phyloP scores from a whole-genome alignment of 2,888 invertebrate genomes.

The Cactoblastis cactorum region DNA sequence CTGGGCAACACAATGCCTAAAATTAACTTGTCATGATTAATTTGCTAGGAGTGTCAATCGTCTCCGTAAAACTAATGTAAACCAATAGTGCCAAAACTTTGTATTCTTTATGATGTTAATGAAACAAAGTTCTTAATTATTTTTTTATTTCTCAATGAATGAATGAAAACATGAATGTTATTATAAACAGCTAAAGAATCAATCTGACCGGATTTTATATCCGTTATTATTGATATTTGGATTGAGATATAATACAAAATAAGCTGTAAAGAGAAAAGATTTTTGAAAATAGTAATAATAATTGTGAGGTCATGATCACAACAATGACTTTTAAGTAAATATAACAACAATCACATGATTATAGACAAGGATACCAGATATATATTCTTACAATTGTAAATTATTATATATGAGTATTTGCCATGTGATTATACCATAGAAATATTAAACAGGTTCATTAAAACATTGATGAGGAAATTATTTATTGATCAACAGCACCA shows the following conservation, averaged over 20 bases:
- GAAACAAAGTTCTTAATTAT: too few relatives aligned
- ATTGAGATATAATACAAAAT: too few relatives aligned
- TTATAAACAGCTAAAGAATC: too few relatives aligned
- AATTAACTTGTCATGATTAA: conserved; percentile 15
- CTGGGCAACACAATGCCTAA: conserved; percentile 23
- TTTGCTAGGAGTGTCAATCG: neutral
- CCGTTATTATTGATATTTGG: too few relatives aligned
- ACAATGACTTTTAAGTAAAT: neutral
- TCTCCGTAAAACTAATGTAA: neutral
- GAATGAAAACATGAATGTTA: too few relatives aligned
- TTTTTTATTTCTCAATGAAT: too few relatives aligned
- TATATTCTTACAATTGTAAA: conserved; percentile 9
- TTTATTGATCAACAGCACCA: conserved; percentile 41
- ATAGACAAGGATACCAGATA: conserved; percentile 16
- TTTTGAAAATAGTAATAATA: conserved; percentile 14
- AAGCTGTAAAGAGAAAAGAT: too few relatives aligned
- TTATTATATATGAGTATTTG: conserved; percentile 12
- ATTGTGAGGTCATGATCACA: neutral
- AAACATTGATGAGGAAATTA: conserved; percentile 29
- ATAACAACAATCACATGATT: neutral
- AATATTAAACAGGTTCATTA: conserved; percentile 25
- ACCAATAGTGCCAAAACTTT: neutral
- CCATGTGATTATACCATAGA: conserved; percentile 21
- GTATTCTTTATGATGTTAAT: too few relatives aligned
- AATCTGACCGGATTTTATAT: too few relatives aligned